Conservation (phyloP, 2,113 vertebrate species). For the Osmerus eperlanus region DNA sequence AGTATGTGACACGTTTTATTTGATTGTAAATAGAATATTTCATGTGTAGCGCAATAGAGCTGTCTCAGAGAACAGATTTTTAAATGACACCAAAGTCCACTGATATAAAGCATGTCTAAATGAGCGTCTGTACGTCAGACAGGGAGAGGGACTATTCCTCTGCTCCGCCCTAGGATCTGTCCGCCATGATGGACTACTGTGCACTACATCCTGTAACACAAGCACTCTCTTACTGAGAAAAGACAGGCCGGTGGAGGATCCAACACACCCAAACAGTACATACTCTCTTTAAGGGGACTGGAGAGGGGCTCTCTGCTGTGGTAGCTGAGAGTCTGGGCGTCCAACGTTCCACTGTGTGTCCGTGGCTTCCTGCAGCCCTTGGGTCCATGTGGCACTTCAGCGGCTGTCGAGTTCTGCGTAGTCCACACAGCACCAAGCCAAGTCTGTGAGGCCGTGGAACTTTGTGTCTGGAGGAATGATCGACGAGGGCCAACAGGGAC, state of each 20-base stretch:
- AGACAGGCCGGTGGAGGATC: constrained; percentile 15
- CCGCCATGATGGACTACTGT: constrained; percentile 12
- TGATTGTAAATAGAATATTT: too few relatives aligned
- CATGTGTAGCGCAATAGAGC: too few relatives aligned
- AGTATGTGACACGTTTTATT: too few relatives aligned
- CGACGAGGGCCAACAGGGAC: constrained; percentile 2
- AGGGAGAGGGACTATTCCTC: neutral
- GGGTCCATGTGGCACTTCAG: too few relatives aligned
- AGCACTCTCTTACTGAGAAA: neutral
- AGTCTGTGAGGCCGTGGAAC: too few relatives aligned
- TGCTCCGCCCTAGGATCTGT: neutral
- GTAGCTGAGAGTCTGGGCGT: too few relatives aligned
- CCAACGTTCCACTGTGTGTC: too few relatives aligned
- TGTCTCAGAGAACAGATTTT: too few relatives aligned
- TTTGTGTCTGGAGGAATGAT: constrained; percentile 17
- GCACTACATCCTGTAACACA: neutral
- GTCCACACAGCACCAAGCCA: too few relatives aligned
- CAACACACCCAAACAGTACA: constrained; percentile 32
- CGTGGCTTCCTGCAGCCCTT: too few relatives aligned
- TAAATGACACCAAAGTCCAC: neutral
- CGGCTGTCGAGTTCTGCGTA: too few relatives aligned
- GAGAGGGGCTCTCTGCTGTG: too few relatives aligned
- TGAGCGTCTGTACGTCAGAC: neutral
- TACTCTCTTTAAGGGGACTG: constrained; percentile 10
- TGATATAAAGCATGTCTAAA: neutral